phyloP scores from a whole-genome alignment of 2,113 vertebrate species.

The Nerophis ophidion region DNA sequence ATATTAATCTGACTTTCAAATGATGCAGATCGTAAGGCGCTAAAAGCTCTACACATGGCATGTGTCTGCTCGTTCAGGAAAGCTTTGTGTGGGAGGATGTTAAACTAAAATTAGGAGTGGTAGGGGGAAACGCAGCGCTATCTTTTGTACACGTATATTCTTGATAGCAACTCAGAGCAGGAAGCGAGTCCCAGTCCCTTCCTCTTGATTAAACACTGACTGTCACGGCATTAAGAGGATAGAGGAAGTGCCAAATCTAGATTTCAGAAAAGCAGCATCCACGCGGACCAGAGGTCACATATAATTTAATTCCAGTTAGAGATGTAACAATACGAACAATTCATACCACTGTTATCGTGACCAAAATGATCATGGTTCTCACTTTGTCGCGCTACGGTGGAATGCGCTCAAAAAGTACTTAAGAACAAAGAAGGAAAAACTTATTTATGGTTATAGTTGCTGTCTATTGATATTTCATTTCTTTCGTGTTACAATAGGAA shows the following conservation, averaged over 20 bases:
- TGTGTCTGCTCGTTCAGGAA: slow-evolving; percentile 1
- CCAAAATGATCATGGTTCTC: no score
- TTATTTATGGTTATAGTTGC: no score
- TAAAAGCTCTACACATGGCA: not conserved
- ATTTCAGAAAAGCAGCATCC: slow-evolving; percentile 29
- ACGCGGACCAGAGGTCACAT: slow-evolving; percentile 18
- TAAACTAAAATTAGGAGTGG: slow-evolving; percentile 14
- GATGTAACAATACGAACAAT: no score
- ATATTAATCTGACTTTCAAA: not conserved
- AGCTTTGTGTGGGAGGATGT: slow-evolving; percentile 4
- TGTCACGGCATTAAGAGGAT: slow-evolving; percentile 27
- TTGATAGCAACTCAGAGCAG: slow-evolving; percentile 38
- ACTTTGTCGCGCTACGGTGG: no score
- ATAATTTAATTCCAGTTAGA: slow-evolving; percentile 15
- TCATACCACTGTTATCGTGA: no score
- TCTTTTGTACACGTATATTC: slow-evolving; percentile 6
- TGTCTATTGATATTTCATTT: no score
- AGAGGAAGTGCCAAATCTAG: slow-evolving; percentile 52
- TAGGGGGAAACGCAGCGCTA: slow-evolving; percentile 19
- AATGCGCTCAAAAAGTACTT: no score
- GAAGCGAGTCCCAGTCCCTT: slow-evolving; percentile 48
- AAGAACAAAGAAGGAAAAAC: no score
- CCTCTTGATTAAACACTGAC: slow-evolving; percentile 52
- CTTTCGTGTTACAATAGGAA: no score
- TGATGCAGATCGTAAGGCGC: not conserved